phyloP scores from a whole-genome alignment of 2,113 vertebrate species.

The Rhinoderma darwinii region DNA sequence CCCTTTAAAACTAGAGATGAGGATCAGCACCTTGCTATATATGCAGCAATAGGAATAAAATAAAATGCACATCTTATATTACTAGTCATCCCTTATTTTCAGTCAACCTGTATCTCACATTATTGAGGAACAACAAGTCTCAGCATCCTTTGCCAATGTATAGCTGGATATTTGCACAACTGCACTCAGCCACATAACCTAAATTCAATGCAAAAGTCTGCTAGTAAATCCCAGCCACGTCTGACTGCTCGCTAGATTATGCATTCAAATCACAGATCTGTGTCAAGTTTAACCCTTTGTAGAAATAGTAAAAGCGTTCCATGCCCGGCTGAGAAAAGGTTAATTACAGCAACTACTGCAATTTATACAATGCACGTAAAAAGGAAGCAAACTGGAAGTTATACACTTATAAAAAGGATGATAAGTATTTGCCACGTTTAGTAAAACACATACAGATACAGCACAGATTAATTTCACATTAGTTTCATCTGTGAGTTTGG shows the following conservation, averaged over 20 bases:
- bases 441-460: not conserved
- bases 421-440: not conserved
- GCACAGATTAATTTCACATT: not conserved
- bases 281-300: not conserved
- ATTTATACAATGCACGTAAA: not conserved
- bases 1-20: slow-evolving; percentile 1
- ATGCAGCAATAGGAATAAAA: not conserved
- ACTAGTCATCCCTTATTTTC: not conserved
- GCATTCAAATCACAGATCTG: not conserved
- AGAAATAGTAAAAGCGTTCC: not conserved
- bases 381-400: not conserved
- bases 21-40: not conserved
- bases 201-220: not conserved
- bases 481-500: not conserved
- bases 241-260: not conserved
- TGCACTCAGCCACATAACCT: no score
- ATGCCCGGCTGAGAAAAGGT: not conserved
- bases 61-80: not conserved
- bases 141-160: not conserved
- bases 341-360: not conserved
- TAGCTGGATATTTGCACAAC: not conserved
- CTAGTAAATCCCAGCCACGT: not conserved
- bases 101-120: not conserved
- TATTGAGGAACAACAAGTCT: slow-evolving; percentile 4
- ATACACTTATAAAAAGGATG: not conserved